These are phyloP conservation scores for Diceros bicornis DNA, from an alignment of 2,797 vertebrate genomes.

Conservation along the genomic window DNA sequence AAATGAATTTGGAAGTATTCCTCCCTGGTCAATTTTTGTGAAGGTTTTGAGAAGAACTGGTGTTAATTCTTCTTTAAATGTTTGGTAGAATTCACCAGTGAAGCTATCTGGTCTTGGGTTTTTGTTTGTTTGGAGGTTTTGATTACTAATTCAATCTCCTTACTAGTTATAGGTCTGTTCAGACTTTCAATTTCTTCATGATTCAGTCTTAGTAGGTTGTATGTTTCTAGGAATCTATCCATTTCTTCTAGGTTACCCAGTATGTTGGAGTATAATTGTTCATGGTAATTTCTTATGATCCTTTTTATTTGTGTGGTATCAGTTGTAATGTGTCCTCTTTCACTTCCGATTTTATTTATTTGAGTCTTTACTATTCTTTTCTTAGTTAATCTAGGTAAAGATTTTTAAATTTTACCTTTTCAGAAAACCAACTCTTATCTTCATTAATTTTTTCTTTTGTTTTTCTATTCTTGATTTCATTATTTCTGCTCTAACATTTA, in stretches of 20 bases:
- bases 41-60: not conserved
- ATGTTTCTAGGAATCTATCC: too few species aligned
- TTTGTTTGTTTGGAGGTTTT: not conserved
- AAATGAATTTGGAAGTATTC: not conserved
- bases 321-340: not conserved
- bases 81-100: not conserved
- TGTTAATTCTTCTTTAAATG: not conserved
- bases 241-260: too few species aligned
- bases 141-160: not conserved
- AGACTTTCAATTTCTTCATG: too few species aligned
- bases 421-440: not conserved
- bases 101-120: not conserved
- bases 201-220: too few species aligned
- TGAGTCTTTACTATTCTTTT: not conserved
- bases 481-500: not conserved
- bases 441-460: not conserved
- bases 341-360: not conserved
- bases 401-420: not conserved
- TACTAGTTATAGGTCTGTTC: not conserved
- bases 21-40: not conserved
- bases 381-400: not conserved
- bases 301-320: not conserved
- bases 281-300: too few species aligned
- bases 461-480: not conserved
- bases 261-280: too few species aligned